phyloP scores from a whole-genome alignment of 2,888 invertebrate species.

The Cantharis nigra region DNA sequence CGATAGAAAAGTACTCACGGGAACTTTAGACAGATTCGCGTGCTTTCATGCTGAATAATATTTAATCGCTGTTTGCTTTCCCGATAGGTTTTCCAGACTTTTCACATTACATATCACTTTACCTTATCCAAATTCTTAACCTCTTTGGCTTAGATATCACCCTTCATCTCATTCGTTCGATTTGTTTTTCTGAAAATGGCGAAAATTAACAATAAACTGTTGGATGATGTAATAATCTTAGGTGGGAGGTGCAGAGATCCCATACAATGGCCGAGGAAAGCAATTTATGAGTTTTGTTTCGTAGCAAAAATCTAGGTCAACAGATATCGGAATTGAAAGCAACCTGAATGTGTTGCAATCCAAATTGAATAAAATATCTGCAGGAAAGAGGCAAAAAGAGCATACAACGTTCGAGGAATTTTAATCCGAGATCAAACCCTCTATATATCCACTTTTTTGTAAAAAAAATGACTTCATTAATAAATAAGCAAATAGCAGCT shows the following conservation, averaged over 20 bases:
- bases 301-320: not conserved
- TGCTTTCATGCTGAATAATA: not conserved
- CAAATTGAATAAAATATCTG: not conserved
- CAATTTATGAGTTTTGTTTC: not conserved
- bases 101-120: not conserved
- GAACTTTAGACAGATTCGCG: not conserved
- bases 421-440: not conserved
- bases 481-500: not conserved
- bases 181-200: not conserved
- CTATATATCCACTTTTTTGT: not conserved
- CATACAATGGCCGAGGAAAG: not conserved
- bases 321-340: not conserved
- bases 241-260: not conserved
- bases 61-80: not conserved
- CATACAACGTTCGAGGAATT: not conserved
- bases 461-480: not conserved
- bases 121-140: not conserved
- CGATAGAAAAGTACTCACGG: not conserved
- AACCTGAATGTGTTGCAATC: not conserved
- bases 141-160: not conserved
- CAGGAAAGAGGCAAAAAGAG: not conserved
- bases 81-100: not conserved
- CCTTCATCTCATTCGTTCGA: not conserved
- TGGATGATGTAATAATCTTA: not conserved
- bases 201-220: not conserved